A percentile compares a stretch with the other conserved stretches of the same genome.
Evolutionary conservation across 1,140 invertebrate species (phyloP).

Genomic region (Microplitis demolitor): DNA sequence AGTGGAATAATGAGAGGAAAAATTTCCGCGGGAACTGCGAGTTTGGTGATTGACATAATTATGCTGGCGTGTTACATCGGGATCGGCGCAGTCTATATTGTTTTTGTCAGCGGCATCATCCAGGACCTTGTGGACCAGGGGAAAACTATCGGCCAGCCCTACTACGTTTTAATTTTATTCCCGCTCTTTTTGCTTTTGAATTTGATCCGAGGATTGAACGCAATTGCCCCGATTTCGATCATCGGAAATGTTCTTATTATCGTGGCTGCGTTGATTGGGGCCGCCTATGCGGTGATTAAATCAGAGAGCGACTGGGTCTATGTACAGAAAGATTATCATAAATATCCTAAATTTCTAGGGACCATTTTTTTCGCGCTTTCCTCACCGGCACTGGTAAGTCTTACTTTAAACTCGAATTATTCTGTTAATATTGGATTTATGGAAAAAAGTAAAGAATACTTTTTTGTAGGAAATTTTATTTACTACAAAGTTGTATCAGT

Average conservation of each 20-base stretch:
- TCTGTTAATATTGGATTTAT: neutral
- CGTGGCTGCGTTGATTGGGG: slow-evolving; percentile 30
- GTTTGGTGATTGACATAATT: slow-evolving; percentile 29
- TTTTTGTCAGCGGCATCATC: slow-evolving; percentile 37
- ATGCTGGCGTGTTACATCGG: slow-evolving; percentile 41
- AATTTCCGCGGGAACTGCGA: slow-evolving; percentile 22
- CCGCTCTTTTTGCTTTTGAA: slow-evolving; percentile 40
- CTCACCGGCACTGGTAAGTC: slow-evolving; percentile 41
- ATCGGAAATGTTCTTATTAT: slow-evolving; percentile 35
- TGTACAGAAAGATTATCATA: slow-evolving; percentile 17
- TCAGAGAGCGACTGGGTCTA: slow-evolving; percentile 30
- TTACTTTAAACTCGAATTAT: neutral
- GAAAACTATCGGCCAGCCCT: slow-evolving; percentile 27
- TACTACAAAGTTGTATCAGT: no score
- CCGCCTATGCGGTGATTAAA: slow-evolving; percentile 39
- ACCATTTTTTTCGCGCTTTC: slow-evolving; percentile 42
- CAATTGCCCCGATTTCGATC: slow-evolving; percentile 34
- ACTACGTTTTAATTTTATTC: slow-evolving; percentile 37
- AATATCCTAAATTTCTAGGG: slow-evolving; percentile 42
- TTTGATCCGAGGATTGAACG: slow-evolving; percentile 30
- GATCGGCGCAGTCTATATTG: slow-evolving; percentile 40
- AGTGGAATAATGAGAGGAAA: slow-evolving; percentile 26
- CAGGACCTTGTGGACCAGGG: slow-evolving; percentile 34
- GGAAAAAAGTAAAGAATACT: no score
- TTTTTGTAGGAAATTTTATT: no score